These are phyloP conservation scores for Patella ulyssiponensis DNA, from an alignment of 2,888 invertebrate genomes.

Conservation along the genomic window DNA sequence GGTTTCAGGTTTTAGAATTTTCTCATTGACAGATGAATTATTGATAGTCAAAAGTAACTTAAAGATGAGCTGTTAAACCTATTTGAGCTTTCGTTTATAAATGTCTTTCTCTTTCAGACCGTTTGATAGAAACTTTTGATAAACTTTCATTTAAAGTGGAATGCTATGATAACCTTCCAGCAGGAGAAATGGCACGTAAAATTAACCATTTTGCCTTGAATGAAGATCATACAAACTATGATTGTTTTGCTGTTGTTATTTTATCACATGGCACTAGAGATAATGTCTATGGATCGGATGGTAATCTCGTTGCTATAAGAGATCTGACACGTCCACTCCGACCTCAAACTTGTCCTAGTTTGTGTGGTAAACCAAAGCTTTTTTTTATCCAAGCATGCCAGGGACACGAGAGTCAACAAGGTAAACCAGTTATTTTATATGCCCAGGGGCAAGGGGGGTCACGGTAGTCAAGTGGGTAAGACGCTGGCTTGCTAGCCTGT, in stretches of 20 bases:
- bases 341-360: not conserved
- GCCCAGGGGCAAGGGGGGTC: too few relatives aligned
- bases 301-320: not conserved
- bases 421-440: not conserved
- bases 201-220: not conserved
- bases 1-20: too few relatives aligned
- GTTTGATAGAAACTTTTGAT: not conserved
- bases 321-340: not conserved
- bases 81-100: too few relatives aligned
- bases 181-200: not conserved
- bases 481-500: too few relatives aligned
- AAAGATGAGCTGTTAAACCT: too few relatives aligned
- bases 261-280: not conserved
- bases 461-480: too few relatives aligned
- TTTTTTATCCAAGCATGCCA: slow-evolving; percentile 3
- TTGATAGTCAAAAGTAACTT: too few relatives aligned
- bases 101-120: not conserved
- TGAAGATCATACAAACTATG: not conserved
- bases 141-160: not conserved
- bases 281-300: not conserved
- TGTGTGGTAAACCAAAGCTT: slow-evolving; percentile 2
- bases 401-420: not conserved
- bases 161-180: not conserved
- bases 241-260: not conserved
- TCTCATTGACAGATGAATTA: too few relatives aligned